Evolutionary conservation across 2,797 vertebrate species (phyloP).

Genomic region (Ceryle rudis): DNA sequence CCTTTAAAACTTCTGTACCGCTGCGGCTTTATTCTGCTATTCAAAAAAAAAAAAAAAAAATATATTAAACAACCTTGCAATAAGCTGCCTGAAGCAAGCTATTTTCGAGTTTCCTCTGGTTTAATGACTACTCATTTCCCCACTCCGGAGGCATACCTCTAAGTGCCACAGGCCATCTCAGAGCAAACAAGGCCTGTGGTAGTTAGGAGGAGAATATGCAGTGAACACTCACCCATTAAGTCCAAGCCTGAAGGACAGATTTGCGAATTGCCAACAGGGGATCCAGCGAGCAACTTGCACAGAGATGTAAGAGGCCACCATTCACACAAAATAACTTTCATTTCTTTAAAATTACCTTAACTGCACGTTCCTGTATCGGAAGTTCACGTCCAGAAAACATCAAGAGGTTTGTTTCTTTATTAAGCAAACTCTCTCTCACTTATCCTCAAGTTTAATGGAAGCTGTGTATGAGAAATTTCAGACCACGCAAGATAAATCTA

Average conservation of each 20-base stretch:
- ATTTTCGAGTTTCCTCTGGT: not conserved
- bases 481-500: not conserved
- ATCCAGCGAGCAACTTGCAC: not conserved
- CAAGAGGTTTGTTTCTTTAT: not conserved
- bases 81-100: constrained; percentile 38
- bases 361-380: not conserved
- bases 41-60: not conserved
- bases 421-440: not conserved
- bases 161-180: constrained; percentile 15
- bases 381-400: not conserved
- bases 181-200: not conserved
- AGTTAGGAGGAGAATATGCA: not conserved
- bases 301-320: not conserved
- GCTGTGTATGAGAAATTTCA: not conserved
- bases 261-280: not conserved
- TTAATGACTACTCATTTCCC: constrained; percentile 47
- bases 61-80: constrained; percentile 14
- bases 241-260: not conserved
- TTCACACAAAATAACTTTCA: not conserved
- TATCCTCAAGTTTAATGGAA: not conserved
- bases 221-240: not conserved
- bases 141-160: not conserved
- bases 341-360: not conserved
- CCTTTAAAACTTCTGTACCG: not conserved
- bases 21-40: not conserved